phyloP scores from a whole-genome alignment of 2,797 vertebrate species.

The Spea hammondii region DNA sequence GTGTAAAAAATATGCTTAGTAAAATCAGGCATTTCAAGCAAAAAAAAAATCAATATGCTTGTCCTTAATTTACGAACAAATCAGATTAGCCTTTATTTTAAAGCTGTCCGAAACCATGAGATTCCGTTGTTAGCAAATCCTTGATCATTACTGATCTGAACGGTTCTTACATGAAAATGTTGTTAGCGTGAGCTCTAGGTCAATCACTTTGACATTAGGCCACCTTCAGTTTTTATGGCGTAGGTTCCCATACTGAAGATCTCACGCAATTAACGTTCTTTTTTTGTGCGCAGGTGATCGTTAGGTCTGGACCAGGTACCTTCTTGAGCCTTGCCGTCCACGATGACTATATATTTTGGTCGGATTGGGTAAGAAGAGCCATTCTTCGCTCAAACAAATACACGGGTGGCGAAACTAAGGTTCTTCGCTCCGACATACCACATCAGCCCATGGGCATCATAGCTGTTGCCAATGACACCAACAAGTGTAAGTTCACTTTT shows the following conservation, averaged over 20 bases:
- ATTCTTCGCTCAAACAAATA: conserved; percentile 93
- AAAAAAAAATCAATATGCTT: conserved; percentile 32
- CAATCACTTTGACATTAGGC: conserved; percentile 2
- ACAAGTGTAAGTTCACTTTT: conserved; percentile 84
- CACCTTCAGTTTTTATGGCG: neutral
- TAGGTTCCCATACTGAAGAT: neutral
- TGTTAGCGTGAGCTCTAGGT: conserved; percentile 8
- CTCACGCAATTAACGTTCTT: neutral
- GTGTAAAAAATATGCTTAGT: too few species aligned
- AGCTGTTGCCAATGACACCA: conserved; percentile 91
- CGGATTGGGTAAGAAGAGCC: conserved; percentile 89
- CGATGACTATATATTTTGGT: conserved; percentile 95
- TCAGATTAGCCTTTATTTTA: conserved; percentile 30
- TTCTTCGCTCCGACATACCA: conserved; percentile 91
- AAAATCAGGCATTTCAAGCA: conserved; percentile 18
- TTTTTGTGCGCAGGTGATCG: conserved; percentile 76
- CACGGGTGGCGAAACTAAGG: conserved; percentile 89
- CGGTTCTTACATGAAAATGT: conserved; percentile 31
- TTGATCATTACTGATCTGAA: conserved; percentile 31
- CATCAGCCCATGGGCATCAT: conserved; percentile 98
- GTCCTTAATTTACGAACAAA: conserved; percentile 40
- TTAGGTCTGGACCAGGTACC: conserved; percentile 90
- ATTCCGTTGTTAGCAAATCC: conserved; percentile 42
- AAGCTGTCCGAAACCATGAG: conserved; percentile 22
- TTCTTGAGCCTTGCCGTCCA: conserved; percentile 93